These are phyloP conservation scores for Drosophila parvula DNA, from an alignment of 1,140 invertebrate genomes.

Conservation along the genomic window DNA sequence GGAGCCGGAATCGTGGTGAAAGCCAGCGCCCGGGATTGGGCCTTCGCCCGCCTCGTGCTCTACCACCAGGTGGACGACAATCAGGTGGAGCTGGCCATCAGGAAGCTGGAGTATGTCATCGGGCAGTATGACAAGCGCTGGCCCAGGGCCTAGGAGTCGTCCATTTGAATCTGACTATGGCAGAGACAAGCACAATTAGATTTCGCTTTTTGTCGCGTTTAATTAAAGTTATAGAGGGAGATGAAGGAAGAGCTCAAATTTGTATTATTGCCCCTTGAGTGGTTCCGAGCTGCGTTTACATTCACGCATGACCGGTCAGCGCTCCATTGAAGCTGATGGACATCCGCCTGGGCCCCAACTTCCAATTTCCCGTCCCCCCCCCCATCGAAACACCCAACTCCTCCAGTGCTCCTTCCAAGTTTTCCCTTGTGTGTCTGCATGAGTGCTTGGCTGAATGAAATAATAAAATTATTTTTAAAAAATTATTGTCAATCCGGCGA, in stretches of 20 bases:
- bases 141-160: constrained; percentile 13
- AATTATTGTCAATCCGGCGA: constrained; percentile 78
- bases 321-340: constrained; percentile 46
- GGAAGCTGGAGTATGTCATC: constrained; percentile 87
- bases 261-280: constrained; percentile 73
- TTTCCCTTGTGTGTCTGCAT: constrained; percentile 53
- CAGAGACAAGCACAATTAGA: constrained; percentile 53
- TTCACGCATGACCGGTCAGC: constrained; percentile 67
- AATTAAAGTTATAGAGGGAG: constrained; percentile 61
- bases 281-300: constrained; percentile 65
- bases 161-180: constrained; percentile 23
- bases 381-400: neutral
- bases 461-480: constrained; percentile 82
- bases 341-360: constrained; percentile 23
- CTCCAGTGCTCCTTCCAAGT: constrained; percentile 1
- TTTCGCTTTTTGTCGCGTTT: constrained; percentile 52
- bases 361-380: constrained; percentile 10
- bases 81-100: constrained; percentile 87
- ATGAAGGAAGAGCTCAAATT: constrained; percentile 52
- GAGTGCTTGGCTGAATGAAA: constrained; percentile 74
- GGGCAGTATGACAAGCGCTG: constrained; percentile 84
- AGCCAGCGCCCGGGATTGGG: constrained; percentile 85
- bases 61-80: constrained; percentile 88
- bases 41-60: constrained; percentile 87
- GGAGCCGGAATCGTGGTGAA: constrained; percentile 85